Evolutionary conservation across 2,113 vertebrate species (phyloP), one percentile per base, ranked within the genome.

Genomic region (Notothenia rossii): DNA sequence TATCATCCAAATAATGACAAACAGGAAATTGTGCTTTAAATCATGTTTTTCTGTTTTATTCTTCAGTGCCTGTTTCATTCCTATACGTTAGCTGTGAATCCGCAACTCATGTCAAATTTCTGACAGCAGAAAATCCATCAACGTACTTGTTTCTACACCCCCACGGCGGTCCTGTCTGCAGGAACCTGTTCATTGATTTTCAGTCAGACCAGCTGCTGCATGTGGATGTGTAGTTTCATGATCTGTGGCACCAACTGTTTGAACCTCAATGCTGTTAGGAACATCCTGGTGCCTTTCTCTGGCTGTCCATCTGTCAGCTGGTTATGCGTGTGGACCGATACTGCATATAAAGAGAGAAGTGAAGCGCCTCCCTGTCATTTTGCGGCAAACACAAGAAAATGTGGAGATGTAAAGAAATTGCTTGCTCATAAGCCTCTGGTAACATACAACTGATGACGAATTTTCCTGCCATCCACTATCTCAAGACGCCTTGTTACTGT

Each of bases 401-500:
- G 20, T 43, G 25, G 56, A 75, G 25, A 69, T 58, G 67, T 33
- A 59, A 71, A 76, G 1, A 83, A 71, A 45, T 36, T 14, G 25
- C 58, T 74, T 79, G 68, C 78, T 87, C 77, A 79, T 79, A 67
- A 63, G 72, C 86, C 82, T 72, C 80, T 77, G 78, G 65, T 82
- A 82, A 83, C 56, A 75, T 70, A 54, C 64, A 73, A 88, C 75
- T 51, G 46, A 79, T 86, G 80, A 88, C 84, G 71, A 77, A 83
- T 60, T 82, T 83, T 17, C 55, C 67, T 67, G 9, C 62, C 51
- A 49, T 79, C 49, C 54, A 49, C 72, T 54, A 40, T 76, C 49
- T 65, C 11, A 0, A 67, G 43, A 74, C 51, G 8, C 67, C 17
- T 72, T 65, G 56, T 36, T 66, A 10, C 56, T 72, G 48, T n/a